Evolutionary conservation across 2,797 vertebrate species (phyloP), one percentile per base, ranked within the genome.

Genomic region (Liparis tanakae): DNA sequence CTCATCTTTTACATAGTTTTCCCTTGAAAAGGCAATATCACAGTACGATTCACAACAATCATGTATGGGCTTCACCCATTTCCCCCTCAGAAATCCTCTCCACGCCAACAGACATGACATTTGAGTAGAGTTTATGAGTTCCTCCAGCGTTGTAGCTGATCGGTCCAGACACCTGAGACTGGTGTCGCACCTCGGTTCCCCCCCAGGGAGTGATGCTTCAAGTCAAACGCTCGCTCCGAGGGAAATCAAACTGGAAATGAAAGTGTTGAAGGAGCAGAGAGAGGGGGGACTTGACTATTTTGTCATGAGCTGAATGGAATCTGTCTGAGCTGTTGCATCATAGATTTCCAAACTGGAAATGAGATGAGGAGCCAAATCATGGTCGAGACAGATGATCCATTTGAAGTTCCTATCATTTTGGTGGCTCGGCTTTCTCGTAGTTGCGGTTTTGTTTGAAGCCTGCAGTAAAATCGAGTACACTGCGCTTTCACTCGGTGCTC

Each of bases 151-250:
- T 58, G 57, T 65, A 72, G 58, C 74, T 86, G 82, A 76, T 80
- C 65, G 50, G 73, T 78, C 44, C 78, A 74, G 86, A 85, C 82
- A 81, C 77, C 70, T 25, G 64, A 14, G 1, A 75, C 43, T 54
- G 43, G 17, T 62, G 65, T 65, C 37, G 0, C 46, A 53, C 62
- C 46, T 46, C 68, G 67, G 75, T 73, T 70, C 67, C 74, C 54
- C 73, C 46, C 59, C n/a, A 57, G 18, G 1, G 59, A 76, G 57
- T 53, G 57, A 67, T 53, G 33, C 39, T 51, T 67, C 6, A 3
- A 76, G 70, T 79, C 64, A 70, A 81, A 55, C 9, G 6, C 22
- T 37, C 13, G 33, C 46, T 79, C 68, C 36, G 22, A 75, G 55
- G 33, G 20, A 72, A 69, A 71, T 62, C 37, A 66, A 80, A 67